phyloP scores from a whole-genome alignment of 2,888 invertebrate species.

The Caenorhabditis plicata region DNA sequence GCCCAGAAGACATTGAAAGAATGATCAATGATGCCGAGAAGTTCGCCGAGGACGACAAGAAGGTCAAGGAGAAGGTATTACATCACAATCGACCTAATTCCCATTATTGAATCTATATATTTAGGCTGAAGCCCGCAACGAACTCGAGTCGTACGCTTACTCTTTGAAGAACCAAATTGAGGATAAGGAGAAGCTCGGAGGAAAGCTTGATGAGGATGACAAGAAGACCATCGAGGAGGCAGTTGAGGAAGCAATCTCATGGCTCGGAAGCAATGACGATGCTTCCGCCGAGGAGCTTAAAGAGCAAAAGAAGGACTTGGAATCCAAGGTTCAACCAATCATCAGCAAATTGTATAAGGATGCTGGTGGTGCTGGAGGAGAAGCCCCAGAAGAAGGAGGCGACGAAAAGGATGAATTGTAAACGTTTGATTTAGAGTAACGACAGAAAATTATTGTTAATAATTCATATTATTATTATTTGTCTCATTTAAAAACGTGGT shows the following conservation, averaged over 20 bases:
- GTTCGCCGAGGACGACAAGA: slow-evolving; percentile 98
- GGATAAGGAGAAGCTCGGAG: slow-evolving; percentile 94
- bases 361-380: slow-evolving; percentile 37
- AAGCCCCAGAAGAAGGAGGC: slow-evolving; percentile 32
- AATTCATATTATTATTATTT: slow-evolving; percentile 1
- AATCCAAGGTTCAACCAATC: slow-evolving; percentile 93
- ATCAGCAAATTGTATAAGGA: slow-evolving; percentile 87
- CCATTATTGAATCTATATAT: not conserved
- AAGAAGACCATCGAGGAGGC: slow-evolving; percentile 89
- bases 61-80: slow-evolving; percentile 70
- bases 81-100: slow-evolving; percentile 69
- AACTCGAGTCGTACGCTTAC: slow-evolving; percentile 94
- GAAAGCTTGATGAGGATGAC: slow-evolving; percentile 81
- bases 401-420: slow-evolving; percentile 65
- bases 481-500: slow-evolving; percentile 38
- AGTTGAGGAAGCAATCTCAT: slow-evolving; percentile 94
- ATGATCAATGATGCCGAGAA: slow-evolving; percentile 99
- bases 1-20: slow-evolving; percentile 95
- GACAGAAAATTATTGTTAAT: slow-evolving; percentile 6
- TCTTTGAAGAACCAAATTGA: slow-evolving; percentile 86
- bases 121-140: slow-evolving; percentile 84
- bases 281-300: slow-evolving; percentile 71
- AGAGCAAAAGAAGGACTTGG: slow-evolving; percentile 79
- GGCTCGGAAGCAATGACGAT: slow-evolving; percentile 86
- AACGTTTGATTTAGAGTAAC: slow-evolving; percentile 14